Conservation (phyloP, 2,797 vertebrate species). For the Crenuchus spilurus region DNA sequence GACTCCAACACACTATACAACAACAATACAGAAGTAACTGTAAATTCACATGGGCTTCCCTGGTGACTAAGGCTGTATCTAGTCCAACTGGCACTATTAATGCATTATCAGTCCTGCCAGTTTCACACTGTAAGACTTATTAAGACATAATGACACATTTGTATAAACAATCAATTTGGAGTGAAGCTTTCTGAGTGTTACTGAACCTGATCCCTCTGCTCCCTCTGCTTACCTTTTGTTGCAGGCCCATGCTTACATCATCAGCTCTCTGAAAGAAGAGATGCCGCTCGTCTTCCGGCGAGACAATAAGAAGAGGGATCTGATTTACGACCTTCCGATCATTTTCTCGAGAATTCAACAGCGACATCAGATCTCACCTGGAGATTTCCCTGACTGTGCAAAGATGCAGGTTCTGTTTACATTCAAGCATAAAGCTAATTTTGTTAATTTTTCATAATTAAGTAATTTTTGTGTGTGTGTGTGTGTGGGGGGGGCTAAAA, state of each 20-base stretch:
- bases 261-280: constrained; percentile 87
- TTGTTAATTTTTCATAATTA: too few species aligned
- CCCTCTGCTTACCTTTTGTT: neutral
- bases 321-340: constrained; percentile 85
- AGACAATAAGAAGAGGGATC: constrained; percentile 86
- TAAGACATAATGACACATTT: neutral
- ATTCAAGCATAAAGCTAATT: too few species aligned
- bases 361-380: constrained; percentile 85
- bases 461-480: too few species aligned
- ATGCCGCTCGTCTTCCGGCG: constrained; percentile 90
- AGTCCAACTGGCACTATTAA: too few species aligned
- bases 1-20: too few species aligned
- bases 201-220: neutral
- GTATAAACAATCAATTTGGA: neutral
- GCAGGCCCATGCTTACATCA: constrained; percentile 88
- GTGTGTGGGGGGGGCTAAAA: too few species aligned
- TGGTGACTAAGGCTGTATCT: too few species aligned
- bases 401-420: constrained; percentile 85
- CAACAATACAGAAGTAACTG: too few species aligned
- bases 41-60: too few species aligned
- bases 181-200: neutral
- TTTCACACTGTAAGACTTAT: too few species aligned
- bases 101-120: too few species aligned
- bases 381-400: constrained; percentile 89
- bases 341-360: constrained; percentile 89